These are phyloP conservation scores for Dorcus hopei DNA, from an alignment of 2,888 invertebrate species.

Conservation along the genomic window DNA sequence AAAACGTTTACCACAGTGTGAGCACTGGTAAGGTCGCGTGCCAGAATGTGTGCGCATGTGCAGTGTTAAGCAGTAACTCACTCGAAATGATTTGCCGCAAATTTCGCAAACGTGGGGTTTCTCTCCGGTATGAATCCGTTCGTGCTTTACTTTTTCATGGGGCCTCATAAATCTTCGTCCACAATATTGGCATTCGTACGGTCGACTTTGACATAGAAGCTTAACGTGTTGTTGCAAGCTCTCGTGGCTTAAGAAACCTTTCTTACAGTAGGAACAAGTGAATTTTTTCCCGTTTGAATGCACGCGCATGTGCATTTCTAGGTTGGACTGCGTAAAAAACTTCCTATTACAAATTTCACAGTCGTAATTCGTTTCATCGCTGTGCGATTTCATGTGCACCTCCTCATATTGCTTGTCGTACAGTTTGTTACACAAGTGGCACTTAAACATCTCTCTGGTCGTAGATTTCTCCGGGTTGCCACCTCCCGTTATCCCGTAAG, in stretches of 20 bases:
- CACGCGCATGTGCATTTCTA: constrained; percentile 72
- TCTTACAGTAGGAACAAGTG: constrained; percentile 45
- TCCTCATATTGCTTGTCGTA: constrained; percentile 52
- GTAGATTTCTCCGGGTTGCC: constrained; percentile 34
- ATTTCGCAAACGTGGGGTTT: constrained; percentile 77
- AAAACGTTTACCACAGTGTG: constrained; percentile 69
- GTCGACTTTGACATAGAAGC: constrained; percentile 45
- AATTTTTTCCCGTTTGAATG: constrained; percentile 58
- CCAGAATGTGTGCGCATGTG: constrained; percentile 80
- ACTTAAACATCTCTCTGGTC: constrained; percentile 41
- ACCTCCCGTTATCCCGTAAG: constrained; percentile 39
- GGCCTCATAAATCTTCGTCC: constrained; percentile 69
- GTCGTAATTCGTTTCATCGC: constrained; percentile 54
- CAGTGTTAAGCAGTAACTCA: constrained; percentile 74
- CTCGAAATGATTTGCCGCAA: constrained; percentile 77
- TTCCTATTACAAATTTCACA: constrained; percentile 72
- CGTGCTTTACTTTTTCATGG: constrained; percentile 80
- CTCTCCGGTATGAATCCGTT: constrained; percentile 77
- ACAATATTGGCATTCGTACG: constrained; percentile 71
- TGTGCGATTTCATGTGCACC: constrained; percentile 68
- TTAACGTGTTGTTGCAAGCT: constrained; percentile 40
- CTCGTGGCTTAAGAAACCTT: constrained; percentile 41
- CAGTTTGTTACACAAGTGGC: constrained; percentile 53
- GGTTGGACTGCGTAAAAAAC: constrained; percentile 62
- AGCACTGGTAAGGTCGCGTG: constrained; percentile 71